Evolutionary conservation across 2,888 invertebrate genomes (phyloP).

Genomic region (Noctuana brunneofusca): DNA sequence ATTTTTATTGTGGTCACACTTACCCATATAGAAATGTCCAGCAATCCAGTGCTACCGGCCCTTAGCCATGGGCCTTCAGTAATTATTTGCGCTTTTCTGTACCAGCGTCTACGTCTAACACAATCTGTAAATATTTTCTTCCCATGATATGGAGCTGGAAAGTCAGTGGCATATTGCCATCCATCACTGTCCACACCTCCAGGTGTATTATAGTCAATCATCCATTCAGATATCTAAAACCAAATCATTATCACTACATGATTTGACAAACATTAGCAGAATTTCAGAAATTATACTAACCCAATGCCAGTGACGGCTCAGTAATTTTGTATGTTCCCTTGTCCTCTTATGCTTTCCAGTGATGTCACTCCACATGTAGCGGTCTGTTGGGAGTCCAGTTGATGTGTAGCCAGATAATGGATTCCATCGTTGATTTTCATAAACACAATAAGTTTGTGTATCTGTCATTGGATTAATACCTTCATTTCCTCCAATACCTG

Average conservation of each 20-base stretch:
- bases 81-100: constrained; percentile 90
- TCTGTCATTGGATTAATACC: constrained; percentile 89
- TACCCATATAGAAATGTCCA: constrained; percentile 90
- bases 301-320: constrained; percentile 96
- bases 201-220: constrained; percentile 94
- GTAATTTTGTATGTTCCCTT: constrained; percentile 92
- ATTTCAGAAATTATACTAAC: constrained; percentile 60
- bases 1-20: constrained; percentile 44
- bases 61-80: constrained; percentile 95
- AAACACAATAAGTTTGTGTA: constrained; percentile 93
- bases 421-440: constrained; percentile 98
- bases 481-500: constrained; percentile 70
- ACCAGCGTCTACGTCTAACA: constrained; percentile 92
- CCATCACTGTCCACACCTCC: constrained; percentile 96
- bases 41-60: constrained; percentile 91
- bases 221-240: constrained; percentile 91
- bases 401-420: constrained; percentile 94
- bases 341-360: constrained; percentile 92
- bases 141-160: constrained; percentile 93
- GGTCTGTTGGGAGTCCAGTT: constrained; percentile 92
- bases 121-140: constrained; percentile 94
- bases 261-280: not conserved
- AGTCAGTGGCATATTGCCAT: constrained; percentile 97
- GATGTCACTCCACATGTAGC: constrained; percentile 95
- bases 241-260: not conserved